Evolutionary conservation across 2,888 invertebrate genomes (phyloP).

Genomic region (Cheilosia impressa): DNA sequence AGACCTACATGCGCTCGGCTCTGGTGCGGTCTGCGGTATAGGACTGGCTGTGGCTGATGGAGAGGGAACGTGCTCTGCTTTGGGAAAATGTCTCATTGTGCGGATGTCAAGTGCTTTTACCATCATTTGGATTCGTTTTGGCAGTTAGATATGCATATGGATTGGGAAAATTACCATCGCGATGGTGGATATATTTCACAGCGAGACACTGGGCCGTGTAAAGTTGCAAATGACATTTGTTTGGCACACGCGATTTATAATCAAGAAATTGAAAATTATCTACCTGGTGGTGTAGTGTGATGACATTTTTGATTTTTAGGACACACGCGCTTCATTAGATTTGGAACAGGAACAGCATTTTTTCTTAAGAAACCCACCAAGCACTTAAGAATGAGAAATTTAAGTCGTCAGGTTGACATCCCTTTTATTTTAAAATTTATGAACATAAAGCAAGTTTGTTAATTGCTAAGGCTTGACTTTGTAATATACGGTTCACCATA

Average conservation of each 20-base stretch:
- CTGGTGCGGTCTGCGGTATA: neutral
- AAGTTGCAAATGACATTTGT: constrained; percentile 53
- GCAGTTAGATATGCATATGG: constrained; percentile 71
- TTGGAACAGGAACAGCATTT: no score
- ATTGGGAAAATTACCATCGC: constrained; percentile 65
- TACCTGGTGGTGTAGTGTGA: constrained; percentile 10
- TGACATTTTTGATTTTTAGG: constrained; percentile 21
- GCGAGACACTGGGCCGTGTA: constrained; percentile 43
- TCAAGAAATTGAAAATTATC: constrained; percentile 74
- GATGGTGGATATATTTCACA: constrained; percentile 35
- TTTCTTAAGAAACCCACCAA: no score
- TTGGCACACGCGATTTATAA: constrained; percentile 67
- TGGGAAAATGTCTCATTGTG: constrained; percentile 67
- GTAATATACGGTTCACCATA: no score
- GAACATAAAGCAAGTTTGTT: no score
- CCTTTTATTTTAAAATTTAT: no score
- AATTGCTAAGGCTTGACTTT: no score
- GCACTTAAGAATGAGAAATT: no score
- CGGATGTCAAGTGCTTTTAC: constrained; percentile 72
- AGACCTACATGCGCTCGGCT: no score
- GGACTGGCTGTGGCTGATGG: neutral
- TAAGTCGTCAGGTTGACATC: no score
- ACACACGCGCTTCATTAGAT: constrained; percentile 6
- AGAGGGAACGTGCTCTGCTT: constrained; percentile 66
- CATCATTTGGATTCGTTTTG: constrained; percentile 65